A percentile compares a stretch with the other conserved stretches of the same genome.
phyloP scores from a whole-genome alignment of 2,797 vertebrate genomes.

The Enteromius unitaeniatus region DNA sequence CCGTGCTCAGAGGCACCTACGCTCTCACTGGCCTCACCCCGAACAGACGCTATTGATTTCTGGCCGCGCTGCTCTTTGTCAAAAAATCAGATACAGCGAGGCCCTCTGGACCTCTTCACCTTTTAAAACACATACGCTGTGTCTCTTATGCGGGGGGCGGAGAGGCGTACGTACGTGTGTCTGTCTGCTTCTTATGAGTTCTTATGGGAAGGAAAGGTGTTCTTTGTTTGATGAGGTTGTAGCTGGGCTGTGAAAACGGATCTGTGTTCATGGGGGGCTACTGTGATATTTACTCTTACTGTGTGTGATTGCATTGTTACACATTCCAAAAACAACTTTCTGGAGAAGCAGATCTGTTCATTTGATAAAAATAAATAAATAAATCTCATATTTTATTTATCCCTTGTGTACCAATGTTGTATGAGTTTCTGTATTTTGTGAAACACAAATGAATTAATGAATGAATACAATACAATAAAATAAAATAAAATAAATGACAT shows the following conservation, averaged over 20 bases:
- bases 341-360: background rate
- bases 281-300: slow-evolving; percentile 21
- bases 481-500: background rate
- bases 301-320: slow-evolving; percentile 43
- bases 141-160: slow-evolving; percentile 82
- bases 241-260: slow-evolving; percentile 45
- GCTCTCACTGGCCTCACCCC: slow-evolving; percentile 76
- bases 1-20: slow-evolving; percentile 70
- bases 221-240: slow-evolving; percentile 58
- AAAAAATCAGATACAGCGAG: slow-evolving; percentile 96
- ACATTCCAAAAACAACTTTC: background rate
- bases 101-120: slow-evolving; percentile 95
- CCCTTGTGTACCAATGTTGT: background rate
- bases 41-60: slow-evolving; percentile 93
- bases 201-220: slow-evolving; percentile 32
- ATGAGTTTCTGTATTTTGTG: background rate
- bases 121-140: slow-evolving; percentile 93
- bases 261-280: background rate
- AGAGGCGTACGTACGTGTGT: slow-evolving; percentile 55
- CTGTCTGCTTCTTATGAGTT: slow-evolving; percentile 41
- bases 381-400: background rate
- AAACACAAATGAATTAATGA: background rate
- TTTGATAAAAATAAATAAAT: background rate
- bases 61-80: slow-evolving; percentile 95
- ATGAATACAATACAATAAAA: no score